Evolutionary conservation across 2,888 invertebrate genomes (phyloP), one percentile per base, ranked within the genome.

Genomic region (Chironomus tentans): DNA sequence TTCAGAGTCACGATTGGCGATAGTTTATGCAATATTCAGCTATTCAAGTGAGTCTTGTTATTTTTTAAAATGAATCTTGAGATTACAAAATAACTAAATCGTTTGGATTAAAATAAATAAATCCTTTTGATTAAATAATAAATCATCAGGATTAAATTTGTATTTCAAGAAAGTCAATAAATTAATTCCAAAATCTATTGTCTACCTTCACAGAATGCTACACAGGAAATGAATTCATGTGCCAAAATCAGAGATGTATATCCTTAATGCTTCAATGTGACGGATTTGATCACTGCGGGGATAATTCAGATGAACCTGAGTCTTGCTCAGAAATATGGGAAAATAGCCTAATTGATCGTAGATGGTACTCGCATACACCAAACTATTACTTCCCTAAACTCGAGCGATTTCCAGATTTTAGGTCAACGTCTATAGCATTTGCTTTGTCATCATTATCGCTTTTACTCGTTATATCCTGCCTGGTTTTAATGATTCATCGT

Each of bases 201-300:
- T n/a, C 21, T 21, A 65, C 6, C 10, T 76, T 80, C 82, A 10
- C 79, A 91, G 90, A 89, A 82, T 91, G 91, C 80, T 89, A 87
- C 80, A 85, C 88, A 68, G 88, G 88, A 15, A 87, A 88, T 28
- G 91, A 92, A 80, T 91, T 90, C 80, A 84, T 90, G 18, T 92
- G 92, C 78, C 86, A 87, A 76, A 92, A 92, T 81, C 88, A 89
- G 79, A 86, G 91, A 77, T 92, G 92, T 81, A 89, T 91, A 79
- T 87, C 89, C 0, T 86, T 85, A 70, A 86, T 88, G 24, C 82
- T 92, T 50, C 87, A 88, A 76, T 92, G 92, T 81, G 92, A 92
- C 81, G 90, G 91, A 6, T 90, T 91, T 79, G 91, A 92, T 82
- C 91, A 92, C 76, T 92, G 92, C 79, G 92, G 91, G 0, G 91